Evolutionary conservation across 2,797 vertebrate genomes (phyloP).

Genomic region (Lagorchestes hirsutus): DNA sequence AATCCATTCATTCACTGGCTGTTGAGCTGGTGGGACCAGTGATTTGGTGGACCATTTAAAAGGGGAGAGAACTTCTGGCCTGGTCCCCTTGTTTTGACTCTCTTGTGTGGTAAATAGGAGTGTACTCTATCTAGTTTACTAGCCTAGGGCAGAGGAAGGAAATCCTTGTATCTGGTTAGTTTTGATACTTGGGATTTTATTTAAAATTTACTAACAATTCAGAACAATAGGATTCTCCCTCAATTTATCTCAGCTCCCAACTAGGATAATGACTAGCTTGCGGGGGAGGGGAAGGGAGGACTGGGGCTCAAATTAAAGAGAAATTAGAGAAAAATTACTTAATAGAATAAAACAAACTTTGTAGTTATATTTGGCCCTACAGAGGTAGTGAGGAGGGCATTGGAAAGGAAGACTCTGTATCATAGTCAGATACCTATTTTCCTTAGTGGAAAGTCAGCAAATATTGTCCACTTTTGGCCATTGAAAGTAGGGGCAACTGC

Average conservation of each 20-base stretch:
- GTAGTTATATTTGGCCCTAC: neutral
- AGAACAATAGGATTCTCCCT: neutral
- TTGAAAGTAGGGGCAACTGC: neutral
- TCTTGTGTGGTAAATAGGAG: neutral
- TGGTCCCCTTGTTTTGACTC: neutral
- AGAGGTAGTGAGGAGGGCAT: neutral
- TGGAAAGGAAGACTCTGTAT: neutral
- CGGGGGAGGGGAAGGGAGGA: too few species aligned
- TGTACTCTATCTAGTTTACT: neutral
- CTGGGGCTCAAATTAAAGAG: neutral
- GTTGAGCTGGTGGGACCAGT: neutral
- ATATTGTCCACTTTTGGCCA: neutral
- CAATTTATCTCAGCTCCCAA: neutral
- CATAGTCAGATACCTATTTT: neutral
- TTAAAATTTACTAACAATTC: neutral
- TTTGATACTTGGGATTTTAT: neutral
- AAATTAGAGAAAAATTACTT: neutral
- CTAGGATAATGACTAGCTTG: neutral
- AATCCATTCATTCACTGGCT: neutral
- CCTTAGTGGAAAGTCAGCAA: neutral
- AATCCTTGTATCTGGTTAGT: neutral
- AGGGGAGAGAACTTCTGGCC: neutral
- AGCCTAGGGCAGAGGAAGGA: neutral
- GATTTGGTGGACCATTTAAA: neutral
- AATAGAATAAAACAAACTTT: neutral